Evolutionary conservation across 2,113 vertebrate genomes (phyloP).

Genomic region (Dasypus novemcinctus): DNA sequence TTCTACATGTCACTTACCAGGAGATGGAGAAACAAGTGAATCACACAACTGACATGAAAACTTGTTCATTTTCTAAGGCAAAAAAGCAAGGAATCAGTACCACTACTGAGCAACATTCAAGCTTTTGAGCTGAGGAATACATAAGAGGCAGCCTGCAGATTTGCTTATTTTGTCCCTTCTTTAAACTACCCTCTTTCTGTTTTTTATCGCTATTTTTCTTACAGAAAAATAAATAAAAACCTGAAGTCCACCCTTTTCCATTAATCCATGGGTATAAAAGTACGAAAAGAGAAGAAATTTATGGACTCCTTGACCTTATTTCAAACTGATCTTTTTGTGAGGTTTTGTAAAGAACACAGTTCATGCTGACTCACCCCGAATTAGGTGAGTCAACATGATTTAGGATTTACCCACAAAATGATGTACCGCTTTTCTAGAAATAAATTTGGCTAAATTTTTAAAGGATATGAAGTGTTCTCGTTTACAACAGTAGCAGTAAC

Average conservation of each 20-base stretch:
- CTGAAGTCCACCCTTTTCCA: not conserved
- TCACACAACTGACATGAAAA: not conserved
- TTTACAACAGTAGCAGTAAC: not conserved
- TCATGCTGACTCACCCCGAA: not conserved
- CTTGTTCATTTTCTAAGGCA: not conserved
- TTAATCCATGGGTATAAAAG: not conserved
- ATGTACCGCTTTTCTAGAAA: not conserved
- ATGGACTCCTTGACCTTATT: not conserved
- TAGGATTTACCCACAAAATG: not conserved
- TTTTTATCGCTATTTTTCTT: not conserved
- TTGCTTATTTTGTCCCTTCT: accelerated
- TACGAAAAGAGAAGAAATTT: not conserved
- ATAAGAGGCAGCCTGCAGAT: too few species aligned
- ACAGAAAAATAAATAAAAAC: not conserved
- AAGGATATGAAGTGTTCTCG: not conserved
- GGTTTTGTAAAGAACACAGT: not conserved
- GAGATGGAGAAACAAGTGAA: not conserved
- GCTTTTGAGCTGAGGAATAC: not conserved
- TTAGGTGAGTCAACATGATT: not conserved
- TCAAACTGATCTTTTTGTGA: not conserved
- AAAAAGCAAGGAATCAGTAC: not conserved
- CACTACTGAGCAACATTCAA: too few species aligned
- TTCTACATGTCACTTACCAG: not conserved
- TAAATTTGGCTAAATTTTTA: not conserved
- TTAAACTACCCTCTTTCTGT: not conserved